Conservation (phyloP, 1,140 invertebrate genomes). For the Argopecten irradians region DNA sequence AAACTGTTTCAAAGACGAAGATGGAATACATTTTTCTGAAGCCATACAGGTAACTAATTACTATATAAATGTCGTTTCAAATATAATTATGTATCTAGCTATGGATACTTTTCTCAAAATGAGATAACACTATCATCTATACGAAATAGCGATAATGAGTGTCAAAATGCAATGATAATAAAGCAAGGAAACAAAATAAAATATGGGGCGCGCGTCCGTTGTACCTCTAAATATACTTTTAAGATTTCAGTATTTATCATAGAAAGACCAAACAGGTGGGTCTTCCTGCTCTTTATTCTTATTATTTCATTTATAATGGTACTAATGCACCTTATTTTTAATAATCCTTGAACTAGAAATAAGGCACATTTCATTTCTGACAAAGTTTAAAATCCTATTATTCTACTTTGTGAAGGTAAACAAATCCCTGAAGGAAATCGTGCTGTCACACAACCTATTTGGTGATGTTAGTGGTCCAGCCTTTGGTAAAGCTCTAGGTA, state of each 20-base stretch:
- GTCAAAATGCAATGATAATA: no score
- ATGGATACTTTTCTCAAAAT: no score
- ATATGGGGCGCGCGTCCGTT: no score
- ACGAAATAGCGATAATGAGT: no score
- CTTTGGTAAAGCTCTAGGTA: constrained; percentile 56
- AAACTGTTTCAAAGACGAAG: constrained; percentile 52
- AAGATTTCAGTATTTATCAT: no score
- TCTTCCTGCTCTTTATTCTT: no score
- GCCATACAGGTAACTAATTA: constrained; percentile 42
- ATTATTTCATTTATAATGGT: not conserved
- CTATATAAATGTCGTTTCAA: not conserved
- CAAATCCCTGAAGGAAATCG: constrained; percentile 45
- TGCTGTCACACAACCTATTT: constrained; percentile 56
- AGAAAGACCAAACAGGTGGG: no score
- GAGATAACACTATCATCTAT: no score
- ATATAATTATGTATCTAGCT: no score
- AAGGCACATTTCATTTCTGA: not conserved
- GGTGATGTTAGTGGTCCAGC: constrained; percentile 44
- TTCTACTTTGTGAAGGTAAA: constrained; percentile 48
- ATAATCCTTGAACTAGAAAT: not conserved
- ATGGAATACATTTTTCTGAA: constrained; percentile 41
- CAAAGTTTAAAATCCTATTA: not conserved
- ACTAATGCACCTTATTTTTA: not conserved
- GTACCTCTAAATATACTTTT: no score
- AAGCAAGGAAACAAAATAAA: no score